Evolutionary conservation across 1,140 invertebrate species (phyloP), one percentile per base, ranked within the genome.

Genomic region (Diorhabda elongata): DNA sequence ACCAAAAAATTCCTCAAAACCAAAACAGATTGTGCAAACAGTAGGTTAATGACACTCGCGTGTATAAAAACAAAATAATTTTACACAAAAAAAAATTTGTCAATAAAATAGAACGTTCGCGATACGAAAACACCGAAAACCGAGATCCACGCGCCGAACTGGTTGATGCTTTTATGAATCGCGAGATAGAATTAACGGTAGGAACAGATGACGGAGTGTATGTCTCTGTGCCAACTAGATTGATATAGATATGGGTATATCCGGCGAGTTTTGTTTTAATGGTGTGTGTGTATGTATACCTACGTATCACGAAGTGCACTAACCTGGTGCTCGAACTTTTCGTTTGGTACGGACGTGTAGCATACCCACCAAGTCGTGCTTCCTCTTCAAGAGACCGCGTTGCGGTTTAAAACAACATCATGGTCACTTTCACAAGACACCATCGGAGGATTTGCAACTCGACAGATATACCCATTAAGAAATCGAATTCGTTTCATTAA

Each of bases 221-320:
- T 7, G 11, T 26, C n/a, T 2, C 64, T 4, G 47, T 66, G 44
- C 64, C 42, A 11, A 26, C 59, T 61, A 43, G 59, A 43, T 61
- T 61, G 59, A 43, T 61, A 61, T 7, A 41, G 26, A 42, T 41
- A 43, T 61, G n/a, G 4, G 59, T 61, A 41, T 61, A 42, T 61
- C 59, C n/a, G 47, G 47, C 47, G 26, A 42, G 59, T 7, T 7
- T 60, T 26, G 26, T 26, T 60, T 60, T 7, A 43, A 63, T 58
- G 64, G 26, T 61, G 59, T 58, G 26, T 52, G 8, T 9, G 59
- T 61, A 58, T 58, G 57, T 58, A 58, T 58, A 58, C 26, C n/a
- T n/a, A 5, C 42, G 42, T 5, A 44, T 44, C 61, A 44, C 42
- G 61, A 62, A 62, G 61, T 71, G 70, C 70, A 71, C 70, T 71